Evolutionary conservation across 1,140 invertebrate genomes (phyloP).

Genomic region (Ridgeia piscesae): DNA sequence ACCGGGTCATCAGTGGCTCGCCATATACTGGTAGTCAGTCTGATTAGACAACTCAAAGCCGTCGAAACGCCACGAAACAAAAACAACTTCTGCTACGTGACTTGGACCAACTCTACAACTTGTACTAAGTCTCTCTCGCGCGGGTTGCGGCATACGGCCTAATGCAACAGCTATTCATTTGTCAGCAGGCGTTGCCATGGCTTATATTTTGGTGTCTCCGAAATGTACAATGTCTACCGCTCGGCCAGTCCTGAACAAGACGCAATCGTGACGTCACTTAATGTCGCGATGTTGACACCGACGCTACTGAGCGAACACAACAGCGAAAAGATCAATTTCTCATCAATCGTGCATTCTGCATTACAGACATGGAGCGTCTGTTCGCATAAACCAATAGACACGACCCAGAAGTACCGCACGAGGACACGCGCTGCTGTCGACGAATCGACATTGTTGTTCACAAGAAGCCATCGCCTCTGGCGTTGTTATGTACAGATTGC

Average conservation of each 20-base stretch:
- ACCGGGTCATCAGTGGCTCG: too few relatives aligned
- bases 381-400: neutral
- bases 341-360: neutral
- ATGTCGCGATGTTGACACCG: neutral
- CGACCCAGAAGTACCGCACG: neutral
- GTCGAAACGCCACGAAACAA: too few relatives aligned
- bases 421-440: neutral
- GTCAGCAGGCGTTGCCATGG: neutral
- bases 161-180: neutral
- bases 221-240: neutral
- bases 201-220: neutral
- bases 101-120: too few relatives aligned
- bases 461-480: neutral
- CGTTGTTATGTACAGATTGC: too few relatives aligned
- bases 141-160: neutral
- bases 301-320: neutral
- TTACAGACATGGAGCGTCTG: neutral
- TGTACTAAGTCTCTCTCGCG: neutral
- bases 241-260: neutral
- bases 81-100: too few relatives aligned
- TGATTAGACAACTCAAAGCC: too few relatives aligned
- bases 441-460: neutral
- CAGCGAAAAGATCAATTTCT: neutral
- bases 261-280: neutral
- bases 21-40: too few relatives aligned